Conservation (phyloP, 2,797 vertebrate species). For the Sebastes glaucus region DNA sequence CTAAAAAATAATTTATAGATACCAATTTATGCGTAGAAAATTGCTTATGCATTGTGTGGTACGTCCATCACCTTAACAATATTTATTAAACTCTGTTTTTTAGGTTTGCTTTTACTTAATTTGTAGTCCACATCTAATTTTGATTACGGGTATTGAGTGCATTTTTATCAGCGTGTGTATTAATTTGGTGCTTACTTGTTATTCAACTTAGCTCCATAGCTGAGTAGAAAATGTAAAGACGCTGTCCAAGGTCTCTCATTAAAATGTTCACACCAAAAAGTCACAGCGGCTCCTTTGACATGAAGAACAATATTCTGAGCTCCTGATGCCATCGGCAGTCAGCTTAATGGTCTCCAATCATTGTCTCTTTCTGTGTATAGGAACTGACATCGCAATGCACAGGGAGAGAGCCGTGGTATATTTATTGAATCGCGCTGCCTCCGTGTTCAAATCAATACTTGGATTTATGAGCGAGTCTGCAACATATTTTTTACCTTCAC, state of each 20-base stretch:
- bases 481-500: conserved; percentile 60
- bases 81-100: background rate
- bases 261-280: conserved; percentile 3
- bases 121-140: background rate
- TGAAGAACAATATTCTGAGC: background rate
- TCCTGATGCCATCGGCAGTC: conserved; percentile 18
- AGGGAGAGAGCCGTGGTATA: conserved; percentile 43
- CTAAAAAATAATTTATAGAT: background rate
- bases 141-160: background rate
- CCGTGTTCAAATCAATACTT: conserved; percentile 72
- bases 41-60: background rate
- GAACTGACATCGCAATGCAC: conserved; percentile 38
- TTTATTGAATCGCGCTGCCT: conserved; percentile 63
- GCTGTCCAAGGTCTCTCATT: conserved; percentile 10
- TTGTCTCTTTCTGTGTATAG: conserved; percentile 29
- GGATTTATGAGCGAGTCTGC: conserved; percentile 70
- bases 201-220: background rate
- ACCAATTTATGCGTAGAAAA: background rate
- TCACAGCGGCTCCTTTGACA: background rate
- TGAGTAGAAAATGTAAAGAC: background rate
- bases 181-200: background rate
- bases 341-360: conserved; percentile 37
- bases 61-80: background rate
- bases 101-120: background rate
- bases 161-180: background rate